phyloP scores from a whole-genome alignment of 2,888 invertebrate genomes.

The Holacanthella duospinosa region DNA sequence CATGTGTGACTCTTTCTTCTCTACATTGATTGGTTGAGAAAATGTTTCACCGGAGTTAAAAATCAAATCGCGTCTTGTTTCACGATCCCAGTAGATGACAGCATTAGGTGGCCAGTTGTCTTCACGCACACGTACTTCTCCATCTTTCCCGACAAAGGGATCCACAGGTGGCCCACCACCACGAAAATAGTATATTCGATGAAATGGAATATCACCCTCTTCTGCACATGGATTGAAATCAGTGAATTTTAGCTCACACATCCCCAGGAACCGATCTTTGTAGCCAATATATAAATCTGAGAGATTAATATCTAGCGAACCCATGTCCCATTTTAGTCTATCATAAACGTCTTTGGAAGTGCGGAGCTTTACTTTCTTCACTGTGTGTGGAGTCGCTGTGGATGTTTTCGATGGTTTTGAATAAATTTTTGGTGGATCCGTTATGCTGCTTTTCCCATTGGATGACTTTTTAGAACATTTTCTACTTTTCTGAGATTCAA shows the following conservation, averaged over 20 bases:
- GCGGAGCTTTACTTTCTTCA: conserved; percentile 18
- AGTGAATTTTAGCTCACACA: conserved; percentile 19
- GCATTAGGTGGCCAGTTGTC: conserved; percentile 20
- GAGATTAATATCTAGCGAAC: conserved; percentile 7
- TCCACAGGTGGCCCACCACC: conserved; percentile 19
- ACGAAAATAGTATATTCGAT: conserved; percentile 24
- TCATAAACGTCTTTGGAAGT: conserved; percentile 26
- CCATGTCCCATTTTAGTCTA: conserved; percentile 21
- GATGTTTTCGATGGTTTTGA: no score
- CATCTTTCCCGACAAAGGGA: conserved; percentile 21
- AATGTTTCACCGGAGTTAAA: conserved; percentile 22
- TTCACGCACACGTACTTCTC: conserved; percentile 22
- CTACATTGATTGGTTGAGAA: no score
- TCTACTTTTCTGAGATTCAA: no score
- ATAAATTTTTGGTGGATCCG: no score
- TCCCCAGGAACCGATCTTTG: conserved; percentile 26
- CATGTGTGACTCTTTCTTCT: no score
- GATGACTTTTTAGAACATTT: no score
- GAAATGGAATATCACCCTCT: conserved; percentile 23
- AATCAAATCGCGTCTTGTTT: conserved; percentile 17
- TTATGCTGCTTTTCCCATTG: no score
- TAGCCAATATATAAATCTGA: conserved; percentile 21
- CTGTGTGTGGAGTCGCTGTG: no score
- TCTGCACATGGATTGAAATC: conserved; percentile 14
- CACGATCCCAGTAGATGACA: conserved; percentile 22